phyloP scores from a whole-genome alignment of 2,113 vertebrate genomes.

The Laterallus jamaicensis region DNA sequence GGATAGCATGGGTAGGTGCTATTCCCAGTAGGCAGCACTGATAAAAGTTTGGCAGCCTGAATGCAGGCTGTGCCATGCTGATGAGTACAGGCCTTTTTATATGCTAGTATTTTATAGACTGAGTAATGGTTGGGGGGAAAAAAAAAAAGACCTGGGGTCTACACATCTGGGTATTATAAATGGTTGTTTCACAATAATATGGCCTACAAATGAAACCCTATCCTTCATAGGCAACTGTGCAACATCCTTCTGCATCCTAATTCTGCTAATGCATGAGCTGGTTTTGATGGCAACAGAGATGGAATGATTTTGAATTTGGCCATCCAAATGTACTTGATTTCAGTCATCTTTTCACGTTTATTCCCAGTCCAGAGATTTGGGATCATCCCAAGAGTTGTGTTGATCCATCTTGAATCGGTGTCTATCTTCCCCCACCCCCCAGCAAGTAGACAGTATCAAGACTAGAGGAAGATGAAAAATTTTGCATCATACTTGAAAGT shows the following conservation, averaged over 20 bases:
- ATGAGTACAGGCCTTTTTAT: background rate
- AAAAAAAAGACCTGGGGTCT: background rate
- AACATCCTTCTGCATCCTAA: background rate
- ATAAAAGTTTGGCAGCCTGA: background rate
- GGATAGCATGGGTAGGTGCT: background rate
- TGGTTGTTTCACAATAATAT: background rate
- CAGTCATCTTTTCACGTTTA: background rate
- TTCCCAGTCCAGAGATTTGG: background rate
- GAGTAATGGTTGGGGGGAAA: background rate
- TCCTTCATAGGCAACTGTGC: background rate
- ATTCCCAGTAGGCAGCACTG: background rate
- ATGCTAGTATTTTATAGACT: accelerated
- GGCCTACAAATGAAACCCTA: background rate
- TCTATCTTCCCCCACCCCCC: background rate
- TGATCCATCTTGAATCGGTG: background rate
- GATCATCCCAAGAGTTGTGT: background rate
- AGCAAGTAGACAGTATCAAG: background rate
- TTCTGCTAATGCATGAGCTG: background rate
- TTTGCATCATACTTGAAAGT: background rate
- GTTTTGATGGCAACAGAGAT: background rate
- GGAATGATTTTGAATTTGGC: background rate
- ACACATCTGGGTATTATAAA: background rate
- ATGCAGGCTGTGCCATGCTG: accelerated
- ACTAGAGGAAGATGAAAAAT: background rate
- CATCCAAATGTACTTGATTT: background rate